phyloP scores from a whole-genome alignment of 2,888 invertebrate species.

The Lycaena phlaeas region DNA sequence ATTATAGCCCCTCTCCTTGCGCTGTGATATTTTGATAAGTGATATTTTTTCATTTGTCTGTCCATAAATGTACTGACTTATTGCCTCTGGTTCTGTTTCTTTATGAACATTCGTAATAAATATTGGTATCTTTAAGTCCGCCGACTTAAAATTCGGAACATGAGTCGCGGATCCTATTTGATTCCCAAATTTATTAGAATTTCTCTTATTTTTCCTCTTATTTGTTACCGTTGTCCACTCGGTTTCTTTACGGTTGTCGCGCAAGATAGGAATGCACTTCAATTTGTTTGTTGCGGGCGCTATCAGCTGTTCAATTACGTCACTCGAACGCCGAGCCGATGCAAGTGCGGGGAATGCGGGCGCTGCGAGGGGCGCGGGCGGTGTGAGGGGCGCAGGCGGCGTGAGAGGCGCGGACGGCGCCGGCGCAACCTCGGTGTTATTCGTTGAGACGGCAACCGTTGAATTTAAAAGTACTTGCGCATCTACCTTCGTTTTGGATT shows the following conservation, averaged over 20 bases:
- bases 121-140: slow-evolving; percentile 17
- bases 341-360: neutral
- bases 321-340: neutral
- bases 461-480: too few relatives aligned
- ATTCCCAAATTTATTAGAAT: neutral
- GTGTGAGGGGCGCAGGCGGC: too few relatives aligned
- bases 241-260: neutral
- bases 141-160: slow-evolving; percentile 16
- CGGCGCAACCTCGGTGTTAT: too few relatives aligned
- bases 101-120: slow-evolving; percentile 23
- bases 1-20: slow-evolving; percentile 1
- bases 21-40: slow-evolving; percentile 12
- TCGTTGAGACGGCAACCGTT: too few relatives aligned
- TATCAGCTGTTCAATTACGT: too few relatives aligned
- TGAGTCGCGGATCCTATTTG: too few relatives aligned
- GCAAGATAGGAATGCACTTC: neutral
- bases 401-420: too few relatives aligned
- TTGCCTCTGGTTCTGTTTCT: slow-evolving; percentile 16
- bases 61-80: slow-evolving; percentile 16
- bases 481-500: neutral
- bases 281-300: neutral
- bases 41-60: slow-evolving; percentile 18
- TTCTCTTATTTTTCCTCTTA: slow-evolving; percentile 5
- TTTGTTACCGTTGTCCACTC: slow-evolving; percentile 4
- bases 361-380: too few relatives aligned